phyloP scores from a whole-genome alignment of 2,797 vertebrate species.

The Rhincodon typus region DNA sequence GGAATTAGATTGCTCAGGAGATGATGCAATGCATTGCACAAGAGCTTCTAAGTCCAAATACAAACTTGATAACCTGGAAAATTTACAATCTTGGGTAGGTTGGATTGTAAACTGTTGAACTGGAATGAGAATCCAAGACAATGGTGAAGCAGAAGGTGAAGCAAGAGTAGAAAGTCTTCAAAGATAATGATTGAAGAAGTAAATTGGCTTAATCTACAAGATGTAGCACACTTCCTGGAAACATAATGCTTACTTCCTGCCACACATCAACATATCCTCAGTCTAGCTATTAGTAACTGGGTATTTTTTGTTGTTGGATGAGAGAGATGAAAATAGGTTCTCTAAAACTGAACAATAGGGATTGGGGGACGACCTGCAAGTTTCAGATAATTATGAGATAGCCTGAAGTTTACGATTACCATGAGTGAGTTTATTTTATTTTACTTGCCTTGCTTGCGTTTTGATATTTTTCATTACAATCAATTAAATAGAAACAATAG shows the following conservation, averaged over 20 bases:
- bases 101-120: not conserved
- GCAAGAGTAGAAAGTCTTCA: not conserved
- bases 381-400: not conserved
- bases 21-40: not conserved
- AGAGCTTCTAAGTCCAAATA: no score
- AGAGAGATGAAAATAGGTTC: not conserved
- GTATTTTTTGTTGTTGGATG: not conserved
- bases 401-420: not conserved
- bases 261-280: not conserved
- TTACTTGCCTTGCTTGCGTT: not conserved
- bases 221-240: not conserved
- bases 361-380: not conserved
- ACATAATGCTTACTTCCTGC: not conserved
- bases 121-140: not conserved
- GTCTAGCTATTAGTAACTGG: not conserved
- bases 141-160: not conserved
- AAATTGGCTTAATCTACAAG: not conserved
- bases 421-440: not conserved
- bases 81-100: not conserved
- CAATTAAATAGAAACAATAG: not conserved
- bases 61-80: not conserved
- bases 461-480: not conserved
- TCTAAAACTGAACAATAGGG: not conserved
- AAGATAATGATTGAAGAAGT: not conserved
- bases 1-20: no score